Conservation (phyloP, 2,888 invertebrate genomes). For the Diachrysia chrysitis region DNA sequence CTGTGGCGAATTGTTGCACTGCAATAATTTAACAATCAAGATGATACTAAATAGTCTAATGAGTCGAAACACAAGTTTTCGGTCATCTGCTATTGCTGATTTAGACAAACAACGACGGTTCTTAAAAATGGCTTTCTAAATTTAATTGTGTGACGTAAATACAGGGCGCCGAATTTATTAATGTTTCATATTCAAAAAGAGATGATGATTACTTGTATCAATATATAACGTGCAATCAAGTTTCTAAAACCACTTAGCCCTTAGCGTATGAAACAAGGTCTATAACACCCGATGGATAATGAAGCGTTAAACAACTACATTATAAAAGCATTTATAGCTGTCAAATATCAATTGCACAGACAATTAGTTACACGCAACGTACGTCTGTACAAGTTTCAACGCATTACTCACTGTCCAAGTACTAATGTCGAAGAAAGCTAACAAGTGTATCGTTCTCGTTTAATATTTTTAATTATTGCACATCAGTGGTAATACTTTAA, state of each 20-base stretch:
- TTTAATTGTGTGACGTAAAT: too few relatives aligned
- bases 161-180: too few relatives aligned
- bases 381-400: constrained; percentile 32
- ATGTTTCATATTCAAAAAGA: too few relatives aligned
- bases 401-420: constrained; percentile 32
- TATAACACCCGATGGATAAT: neutral
- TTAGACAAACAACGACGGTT: too few relatives aligned
- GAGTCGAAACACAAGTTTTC: neutral
- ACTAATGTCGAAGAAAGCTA: constrained; percentile 4
- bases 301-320: neutral
- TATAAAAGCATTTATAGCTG: constrained; percentile 5
- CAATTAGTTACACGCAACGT: constrained; percentile 25
- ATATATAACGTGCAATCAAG: too few relatives aligned
- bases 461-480: too few relatives aligned
- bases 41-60: neutral
- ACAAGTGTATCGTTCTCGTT: constrained; percentile 4
- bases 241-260: neutral
- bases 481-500: neutral
- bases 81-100: neutral
- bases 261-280: neutral
- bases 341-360: constrained; percentile 28
- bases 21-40: constrained; percentile 13
- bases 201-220: too few relatives aligned
- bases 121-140: too few relatives aligned
- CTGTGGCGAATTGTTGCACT: constrained; percentile 77